Conservation (phyloP, 2,797 vertebrate species). For the Malacoraja senta region DNA sequence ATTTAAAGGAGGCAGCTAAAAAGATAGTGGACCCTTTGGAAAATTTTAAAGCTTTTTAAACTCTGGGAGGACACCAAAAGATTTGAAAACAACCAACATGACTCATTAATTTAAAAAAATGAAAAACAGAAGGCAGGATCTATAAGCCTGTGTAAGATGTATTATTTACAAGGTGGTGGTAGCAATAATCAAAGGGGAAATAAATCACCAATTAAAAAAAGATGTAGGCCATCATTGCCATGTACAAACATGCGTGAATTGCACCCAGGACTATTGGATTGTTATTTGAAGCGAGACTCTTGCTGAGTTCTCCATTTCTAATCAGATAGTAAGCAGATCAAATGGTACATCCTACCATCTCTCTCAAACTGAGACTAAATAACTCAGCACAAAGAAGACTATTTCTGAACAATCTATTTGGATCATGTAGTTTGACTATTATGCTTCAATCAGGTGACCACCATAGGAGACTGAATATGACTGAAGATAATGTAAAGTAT, state of each 20-base stretch:
- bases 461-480: neutral
- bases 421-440: neutral
- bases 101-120: too few species aligned
- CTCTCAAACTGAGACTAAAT: neutral
- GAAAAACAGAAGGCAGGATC: too few species aligned
- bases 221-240: neutral
- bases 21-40: too few species aligned
- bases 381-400: neutral
- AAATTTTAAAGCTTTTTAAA: too few species aligned
- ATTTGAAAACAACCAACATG: too few species aligned
- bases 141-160: too few species aligned
- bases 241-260: neutral
- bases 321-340: too few species aligned
- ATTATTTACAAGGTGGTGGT: too few species aligned
- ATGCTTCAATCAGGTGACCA: neutral
- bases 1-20: too few species aligned
- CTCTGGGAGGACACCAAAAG: too few species aligned
- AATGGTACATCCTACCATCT: neutral
- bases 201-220: too few species aligned
- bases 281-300: neutral
- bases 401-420: neutral
- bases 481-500: neutral
- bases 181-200: too few species aligned
- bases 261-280: neutral
- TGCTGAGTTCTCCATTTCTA: neutral